phyloP scores from a whole-genome alignment of 1,140 invertebrate species.

The Periplaneta americana region DNA sequence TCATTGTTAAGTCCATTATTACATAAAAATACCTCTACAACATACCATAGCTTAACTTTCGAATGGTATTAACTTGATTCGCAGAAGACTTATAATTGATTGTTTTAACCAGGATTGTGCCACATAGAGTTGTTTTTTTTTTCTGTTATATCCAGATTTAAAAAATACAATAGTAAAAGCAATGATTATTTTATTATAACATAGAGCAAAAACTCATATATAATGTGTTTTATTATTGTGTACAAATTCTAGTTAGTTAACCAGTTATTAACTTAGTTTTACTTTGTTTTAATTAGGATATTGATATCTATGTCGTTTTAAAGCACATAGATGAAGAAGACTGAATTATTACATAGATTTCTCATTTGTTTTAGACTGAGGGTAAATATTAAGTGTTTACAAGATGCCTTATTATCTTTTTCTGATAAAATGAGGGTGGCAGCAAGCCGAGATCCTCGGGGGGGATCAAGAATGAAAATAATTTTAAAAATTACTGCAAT shows the following conservation, averaged over 20 bases:
- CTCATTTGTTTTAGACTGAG: slow-evolving; percentile 12
- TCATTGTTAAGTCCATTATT: slow-evolving; percentile 5
- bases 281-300: slow-evolving; percentile 5
- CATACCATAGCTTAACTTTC: background rate
- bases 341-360: slow-evolving; percentile 3
- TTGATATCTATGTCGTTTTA: background rate
- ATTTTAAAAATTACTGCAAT: background rate
- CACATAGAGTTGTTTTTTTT: slow-evolving; percentile 8
- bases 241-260: slow-evolving; percentile 14
- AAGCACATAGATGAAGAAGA: slow-evolving; percentile 8
- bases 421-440: background rate
- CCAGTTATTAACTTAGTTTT: slow-evolving; percentile 11
- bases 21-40: slow-evolving; percentile 5
- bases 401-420: slow-evolving; percentile 3
- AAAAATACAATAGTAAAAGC: background rate
- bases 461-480: background rate
- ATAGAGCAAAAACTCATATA: slow-evolving; percentile 8
- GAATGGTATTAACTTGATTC: background rate
- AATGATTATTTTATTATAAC: slow-evolving; percentile 1
- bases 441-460: background rate
- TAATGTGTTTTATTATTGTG: slow-evolving; percentile 6
- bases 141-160: background rate
- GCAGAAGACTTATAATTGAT: background rate
- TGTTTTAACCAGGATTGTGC: slow-evolving; percentile 3
- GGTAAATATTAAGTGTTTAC: slow-evolving; percentile 9